phyloP scores from a whole-genome alignment of 2,797 vertebrate genomes.

The Artibeus lituratus region DNA sequence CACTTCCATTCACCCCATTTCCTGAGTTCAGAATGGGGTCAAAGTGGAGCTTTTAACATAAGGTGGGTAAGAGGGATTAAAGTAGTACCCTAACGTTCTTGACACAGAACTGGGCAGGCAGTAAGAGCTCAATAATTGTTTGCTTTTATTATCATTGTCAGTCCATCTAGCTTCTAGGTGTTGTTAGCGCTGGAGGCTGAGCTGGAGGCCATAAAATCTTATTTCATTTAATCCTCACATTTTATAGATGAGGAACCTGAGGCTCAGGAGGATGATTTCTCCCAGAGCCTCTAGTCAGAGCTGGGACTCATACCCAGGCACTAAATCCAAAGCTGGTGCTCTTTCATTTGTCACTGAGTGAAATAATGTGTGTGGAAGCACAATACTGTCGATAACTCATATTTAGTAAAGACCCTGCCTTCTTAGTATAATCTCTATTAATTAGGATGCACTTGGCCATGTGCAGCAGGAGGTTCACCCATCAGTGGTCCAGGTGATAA shows the following conservation, averaged over 20 bases:
- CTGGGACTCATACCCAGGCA: not conserved
- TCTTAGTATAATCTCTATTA: not conserved
- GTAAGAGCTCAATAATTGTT: not conserved
- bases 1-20: accelerated
- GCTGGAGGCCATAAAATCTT: not conserved
- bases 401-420: not conserved
- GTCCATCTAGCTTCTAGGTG: not conserved
- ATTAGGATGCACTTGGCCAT: not conserved
- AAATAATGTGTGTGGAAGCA: not conserved
- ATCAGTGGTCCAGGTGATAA: not conserved
- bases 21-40: not conserved
- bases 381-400: not conserved
- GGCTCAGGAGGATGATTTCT: not conserved
- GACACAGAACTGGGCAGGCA: not conserved
- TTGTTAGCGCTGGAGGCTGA: not conserved
- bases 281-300: not conserved
- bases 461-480: not conserved
- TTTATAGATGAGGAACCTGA: not conserved
- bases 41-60: not conserved
- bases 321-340: not conserved
- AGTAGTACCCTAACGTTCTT: not conserved
- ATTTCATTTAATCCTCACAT: not conserved
- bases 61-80: not conserved
- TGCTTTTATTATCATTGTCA: not conserved
- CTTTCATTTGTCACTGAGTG: not conserved